Percentiles rank a stretch among this genome's conserved stretches.
These are phyloP conservation scores for Marisa cornuarietis DNA, from an alignment of 1,140 invertebrate species.

Conservation along the genomic window DNA sequence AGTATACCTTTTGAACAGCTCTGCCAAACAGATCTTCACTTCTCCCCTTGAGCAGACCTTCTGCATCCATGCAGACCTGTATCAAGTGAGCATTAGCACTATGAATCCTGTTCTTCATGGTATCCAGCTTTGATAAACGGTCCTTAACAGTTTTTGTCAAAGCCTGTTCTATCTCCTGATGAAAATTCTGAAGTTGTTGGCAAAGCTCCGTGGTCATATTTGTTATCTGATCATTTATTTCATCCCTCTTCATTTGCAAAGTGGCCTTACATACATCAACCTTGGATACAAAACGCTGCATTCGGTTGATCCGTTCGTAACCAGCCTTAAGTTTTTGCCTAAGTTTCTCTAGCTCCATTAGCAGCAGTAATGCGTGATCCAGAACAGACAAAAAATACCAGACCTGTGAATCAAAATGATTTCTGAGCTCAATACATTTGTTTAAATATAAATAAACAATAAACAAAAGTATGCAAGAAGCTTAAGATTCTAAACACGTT, in stretches of 20 bases:
- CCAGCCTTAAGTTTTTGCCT: conserved; percentile 8
- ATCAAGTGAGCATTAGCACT: conserved; percentile 13
- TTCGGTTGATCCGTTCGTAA: conserved; percentile 24
- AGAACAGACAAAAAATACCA: too few relatives aligned
- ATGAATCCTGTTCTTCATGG: conserved; percentile 8
- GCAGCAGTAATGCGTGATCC: too few relatives aligned
- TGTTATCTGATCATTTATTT: conserved; percentile 6
- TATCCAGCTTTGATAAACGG: conserved; percentile 8
- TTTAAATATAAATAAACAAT: too few relatives aligned
- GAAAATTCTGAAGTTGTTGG: conserved; percentile 1
- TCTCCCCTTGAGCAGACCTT: conserved; percentile 17
- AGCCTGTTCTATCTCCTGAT: conserved; percentile 17
- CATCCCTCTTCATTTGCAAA: conserved; percentile 19
- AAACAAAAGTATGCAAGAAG: too few relatives aligned
- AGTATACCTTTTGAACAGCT: background rate
- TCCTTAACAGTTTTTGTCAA: conserved; percentile 6
- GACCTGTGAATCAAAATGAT: too few relatives aligned
- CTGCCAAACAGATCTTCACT: conserved; percentile 19
- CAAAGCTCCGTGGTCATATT: background rate
- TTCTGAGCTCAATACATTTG: too few relatives aligned
- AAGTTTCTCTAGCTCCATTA: background rate
- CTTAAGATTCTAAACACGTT: too few relatives aligned
- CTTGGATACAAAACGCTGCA: conserved; percentile 15
- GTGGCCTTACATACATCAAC: conserved; percentile 15
- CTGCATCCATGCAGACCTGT: conserved; percentile 29